Percentiles rank a stretch among this genome's conserved stretches.
Conservation (phyloP, 1,140 invertebrate genomes). For the Dendroctonus valens region DNA sequence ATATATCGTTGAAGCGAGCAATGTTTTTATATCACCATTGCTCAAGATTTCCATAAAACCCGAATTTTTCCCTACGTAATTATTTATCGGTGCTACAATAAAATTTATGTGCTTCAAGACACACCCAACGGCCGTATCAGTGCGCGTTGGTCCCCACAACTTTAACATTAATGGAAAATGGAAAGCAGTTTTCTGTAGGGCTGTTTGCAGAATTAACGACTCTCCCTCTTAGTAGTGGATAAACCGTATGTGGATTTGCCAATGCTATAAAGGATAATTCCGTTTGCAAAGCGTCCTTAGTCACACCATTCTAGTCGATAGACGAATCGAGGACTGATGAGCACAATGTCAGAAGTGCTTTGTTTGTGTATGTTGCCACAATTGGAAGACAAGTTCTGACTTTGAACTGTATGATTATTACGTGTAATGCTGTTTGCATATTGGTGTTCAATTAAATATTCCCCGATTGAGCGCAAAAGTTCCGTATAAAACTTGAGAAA, state of each 20-base stretch:
- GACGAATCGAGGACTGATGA: conserved; percentile 6
- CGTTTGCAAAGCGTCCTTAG: conserved; percentile 14
- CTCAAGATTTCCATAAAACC: conserved; percentile 15
- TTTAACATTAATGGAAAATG: conserved; percentile 37
- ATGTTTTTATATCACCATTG: not conserved
- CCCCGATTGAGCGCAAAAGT: too few species aligned
- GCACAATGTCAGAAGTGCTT: conserved; percentile 7
- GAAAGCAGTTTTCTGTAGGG: conserved; percentile 37
- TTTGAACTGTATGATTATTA: too few species aligned
- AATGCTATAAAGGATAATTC: conserved; percentile 23
- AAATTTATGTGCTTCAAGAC: conserved; percentile 28
- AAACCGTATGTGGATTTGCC: conserved; percentile 28
- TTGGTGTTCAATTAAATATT: too few species aligned
- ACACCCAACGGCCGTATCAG: conserved; percentile 26
- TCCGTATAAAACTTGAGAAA: too few species aligned
- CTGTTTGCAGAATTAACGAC: conserved; percentile 36
- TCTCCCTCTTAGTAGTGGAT: conserved; percentile 21
- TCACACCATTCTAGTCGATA: conserved; percentile 4
- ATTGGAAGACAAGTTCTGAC: not conserved
- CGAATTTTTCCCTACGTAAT: conserved; percentile 22
- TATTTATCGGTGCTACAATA: conserved; percentile 18
- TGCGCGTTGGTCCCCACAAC: conserved; percentile 27
- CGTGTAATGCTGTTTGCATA: too few species aligned
- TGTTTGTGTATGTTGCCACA: conserved; percentile 1
- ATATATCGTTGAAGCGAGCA: not conserved